Evolutionary conservation across 2,797 vertebrate species (phyloP).

Genomic region (Otolemur crassicaudatus): DNA sequence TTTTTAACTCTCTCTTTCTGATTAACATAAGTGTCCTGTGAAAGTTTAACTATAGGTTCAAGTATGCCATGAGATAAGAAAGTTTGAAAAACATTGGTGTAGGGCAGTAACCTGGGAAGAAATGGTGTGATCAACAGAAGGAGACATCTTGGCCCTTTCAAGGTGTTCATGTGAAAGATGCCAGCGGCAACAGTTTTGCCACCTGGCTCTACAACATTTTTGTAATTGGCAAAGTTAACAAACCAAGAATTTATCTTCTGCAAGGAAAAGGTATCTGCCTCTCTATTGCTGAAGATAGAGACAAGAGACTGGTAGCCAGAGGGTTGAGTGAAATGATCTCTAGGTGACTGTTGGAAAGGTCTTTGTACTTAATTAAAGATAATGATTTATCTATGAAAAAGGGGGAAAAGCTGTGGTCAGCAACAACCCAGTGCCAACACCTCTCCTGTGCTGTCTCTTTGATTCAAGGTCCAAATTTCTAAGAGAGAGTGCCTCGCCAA

Average conservation of each 20-base stretch:
- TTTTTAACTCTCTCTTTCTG: no score
- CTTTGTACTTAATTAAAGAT: constrained; percentile 4
- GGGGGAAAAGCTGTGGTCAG: not conserved
- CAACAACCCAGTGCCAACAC: not conserved
- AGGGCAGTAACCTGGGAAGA: not conserved
- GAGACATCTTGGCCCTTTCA: not conserved
- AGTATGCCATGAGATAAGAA: no score
- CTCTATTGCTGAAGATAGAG: not conserved
- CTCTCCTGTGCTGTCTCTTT: not conserved
- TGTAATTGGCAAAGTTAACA: not conserved
- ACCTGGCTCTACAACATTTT: not conserved
- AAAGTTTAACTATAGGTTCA: no score
- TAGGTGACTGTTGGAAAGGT: not conserved
- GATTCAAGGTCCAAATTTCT: not conserved
- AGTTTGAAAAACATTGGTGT: no score
- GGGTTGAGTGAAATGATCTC: not conserved
- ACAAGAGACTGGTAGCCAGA: not conserved
- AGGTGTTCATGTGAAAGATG: not conserved
- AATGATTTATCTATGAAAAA: not conserved
- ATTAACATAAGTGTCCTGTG: no score
- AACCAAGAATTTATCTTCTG: not conserved
- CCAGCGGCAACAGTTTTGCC: not conserved
- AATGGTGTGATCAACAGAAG: not conserved
- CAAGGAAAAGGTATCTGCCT: not conserved
- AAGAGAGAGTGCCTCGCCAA: not conserved